Base-by-base conservation (phyloP, 2,113 vertebrate genomes). In the Otis tarda region DNA sequence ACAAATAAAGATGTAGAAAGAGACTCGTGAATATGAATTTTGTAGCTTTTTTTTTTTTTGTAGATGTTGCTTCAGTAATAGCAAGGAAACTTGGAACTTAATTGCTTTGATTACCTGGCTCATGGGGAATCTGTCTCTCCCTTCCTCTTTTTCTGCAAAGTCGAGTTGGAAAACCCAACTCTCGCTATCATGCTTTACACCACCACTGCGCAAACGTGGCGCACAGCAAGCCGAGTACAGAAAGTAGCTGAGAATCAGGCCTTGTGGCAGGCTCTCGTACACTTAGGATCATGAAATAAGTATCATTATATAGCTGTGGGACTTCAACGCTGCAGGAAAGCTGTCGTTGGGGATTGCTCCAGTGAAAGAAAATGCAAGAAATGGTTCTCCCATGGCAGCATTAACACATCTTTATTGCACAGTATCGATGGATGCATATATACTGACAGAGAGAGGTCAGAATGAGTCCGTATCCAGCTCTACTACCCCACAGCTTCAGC, bases 381-480 rank as follows among this genome's bases (percentile, higher is more conserved):
- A 35, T 3, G n/a, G 27, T n/a, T 65, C 35, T 89, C 9, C 50
- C 35, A 6, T 17, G 12, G 47, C 22, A 77, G 12, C 35, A 43
- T 61, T 77, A 71, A 45, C 24, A 43, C 10, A 37, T 25, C 45
- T 35, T 85, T 33, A 39, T 24, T 43, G 28, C 55, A 67, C 3
- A 19, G 39, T 13, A 75, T 0, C 11, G 30, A 19, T n/a, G 10
- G 4, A 24, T 4, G 7, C 6, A 53, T 24, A n/a, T 3, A 4
- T 14, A 16, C 20, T n/a, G 37, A 28, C 53, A 59, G 0, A 50
- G 56, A 67, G 31, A 79, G 61, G 24, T 47, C 39, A 68, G 57
- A 79, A 56, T 17, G 17, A 91, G 39, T 9, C n/a, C 31, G 2
- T n/a, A 13, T 14, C 35, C 12, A 21, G 37, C 14, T 24, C 41